Base-by-base conservation (phyloP, 2,113 vertebrate genomes). In the Sakesphorus luctuosus region DNA sequence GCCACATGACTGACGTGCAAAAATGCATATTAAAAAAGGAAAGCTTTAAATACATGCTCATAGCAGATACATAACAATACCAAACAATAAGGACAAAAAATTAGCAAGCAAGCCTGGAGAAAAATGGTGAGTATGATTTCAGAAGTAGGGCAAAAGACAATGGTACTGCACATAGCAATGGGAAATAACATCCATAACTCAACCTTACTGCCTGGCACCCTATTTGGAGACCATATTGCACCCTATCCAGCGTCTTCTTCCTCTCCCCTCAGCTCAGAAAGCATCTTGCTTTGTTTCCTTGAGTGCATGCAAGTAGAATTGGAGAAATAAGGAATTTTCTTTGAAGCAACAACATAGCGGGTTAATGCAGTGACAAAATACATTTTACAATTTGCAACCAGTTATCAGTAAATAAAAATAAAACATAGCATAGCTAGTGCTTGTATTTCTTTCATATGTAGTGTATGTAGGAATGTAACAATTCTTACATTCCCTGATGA, bases 231-330 rank as follows among this genome's bases (percentile, higher is more conserved):
- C 67, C 78, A 58, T n/a, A 65, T 8, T 86, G 84, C 50, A 78
- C 85, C 72, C 49, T 90, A 81, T 90, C 24, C 66, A 77, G 68
- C 10, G 4, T 93, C 93, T 71, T 97, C 96, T 71, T 97, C 89
- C 63, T 94, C 85, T 63, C 90, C 55, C 40, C 91, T 46, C 66
- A 61, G 71, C 68, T 98, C 97, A 98, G 94, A 91, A 81, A 52
- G 90, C 76, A 87, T 96, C 98, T 86, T 95, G 97, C 40, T 95
- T 95, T 90, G 97, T 84, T 87, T 98, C 98, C 98, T 98, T 96
- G 73, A 93, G 92, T 83, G 96, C 95, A 97, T 97, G 96, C 88
- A 97, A 97, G 86, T 72, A 96, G 93, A 94, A 86, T 77, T 95
- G 18, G 40, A 97, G 84, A 96, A 95, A 50, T 95, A 43, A 93